A percentile compares a stretch with the other conserved stretches of the same genome.
phyloP scores from a whole-genome alignment of 2,888 invertebrate genomes.

The Oconnorella tubifera region DNA sequence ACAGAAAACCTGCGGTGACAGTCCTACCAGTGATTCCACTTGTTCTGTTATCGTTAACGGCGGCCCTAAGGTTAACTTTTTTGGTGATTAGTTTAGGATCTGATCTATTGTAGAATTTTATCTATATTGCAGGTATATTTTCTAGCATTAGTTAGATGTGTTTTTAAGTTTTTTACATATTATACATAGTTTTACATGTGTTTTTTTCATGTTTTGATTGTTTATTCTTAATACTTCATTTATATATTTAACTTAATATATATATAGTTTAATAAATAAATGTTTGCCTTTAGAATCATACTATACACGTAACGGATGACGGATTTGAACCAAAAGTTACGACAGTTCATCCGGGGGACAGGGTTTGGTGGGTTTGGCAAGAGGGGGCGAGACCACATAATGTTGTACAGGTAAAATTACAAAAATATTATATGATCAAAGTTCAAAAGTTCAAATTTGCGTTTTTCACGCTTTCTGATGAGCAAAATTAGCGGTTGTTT shows the following conservation, averaged over 20 bases:
- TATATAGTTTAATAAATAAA: no score
- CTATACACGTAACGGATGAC: conserved; percentile 53
- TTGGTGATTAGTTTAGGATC: neutral
- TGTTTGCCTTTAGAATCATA: conserved; percentile 56
- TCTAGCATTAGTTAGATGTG: neutral
- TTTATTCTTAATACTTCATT: no score
- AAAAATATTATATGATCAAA: no score
- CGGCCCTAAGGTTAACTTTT: conserved; percentile 48
- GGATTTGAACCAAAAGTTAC: conserved; percentile 55
- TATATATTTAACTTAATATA: no score
- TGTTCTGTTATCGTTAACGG: conserved; percentile 51
- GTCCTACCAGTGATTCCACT: conserved; percentile 36
- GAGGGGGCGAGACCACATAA: conserved; percentile 52
- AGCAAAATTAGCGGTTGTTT: no score
- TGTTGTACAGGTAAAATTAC: conserved; percentile 48
- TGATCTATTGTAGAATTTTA: neutral
- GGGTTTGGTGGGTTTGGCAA: conserved; percentile 58
- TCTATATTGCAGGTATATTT: neutral
- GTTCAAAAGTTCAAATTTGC: no score
- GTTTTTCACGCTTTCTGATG: no score
- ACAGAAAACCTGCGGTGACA: conserved; percentile 42
- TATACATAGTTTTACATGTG: no score
- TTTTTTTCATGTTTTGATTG: no score
- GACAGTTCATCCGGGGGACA: conserved; percentile 52
- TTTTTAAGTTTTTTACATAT: neutral